Evolutionary conservation across 2,113 vertebrate genomes (phyloP).

Genomic region (Triplophysa dalaica): DNA sequence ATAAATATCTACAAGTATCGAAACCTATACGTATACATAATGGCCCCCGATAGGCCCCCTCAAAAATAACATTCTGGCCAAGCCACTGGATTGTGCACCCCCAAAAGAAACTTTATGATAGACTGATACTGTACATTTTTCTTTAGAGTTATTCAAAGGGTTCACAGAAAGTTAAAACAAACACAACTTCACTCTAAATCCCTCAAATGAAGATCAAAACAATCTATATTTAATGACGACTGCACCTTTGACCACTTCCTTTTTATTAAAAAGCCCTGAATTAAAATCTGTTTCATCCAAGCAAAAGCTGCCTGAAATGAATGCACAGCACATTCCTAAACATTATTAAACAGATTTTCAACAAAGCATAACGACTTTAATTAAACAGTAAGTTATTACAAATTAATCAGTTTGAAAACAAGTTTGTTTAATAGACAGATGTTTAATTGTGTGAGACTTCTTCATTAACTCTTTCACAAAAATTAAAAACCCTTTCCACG

Average conservation of each 20-base stretch:
- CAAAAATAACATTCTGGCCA: too few species aligned
- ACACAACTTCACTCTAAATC: too few species aligned
- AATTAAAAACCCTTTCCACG: neutral
- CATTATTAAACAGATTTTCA: slow-evolving; percentile 59
- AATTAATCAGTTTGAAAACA: slow-evolving; percentile 23
- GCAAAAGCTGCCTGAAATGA: slow-evolving; percentile 60
- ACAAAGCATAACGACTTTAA: slow-evolving; percentile 7
- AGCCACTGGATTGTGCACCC: too few species aligned
- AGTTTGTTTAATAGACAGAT: neutral
- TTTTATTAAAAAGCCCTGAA: slow-evolving; percentile 39
- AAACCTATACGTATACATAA: too few species aligned
- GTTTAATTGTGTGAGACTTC: neutral
- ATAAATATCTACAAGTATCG: too few species aligned
- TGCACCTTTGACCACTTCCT: neutral
- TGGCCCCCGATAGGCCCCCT: too few species aligned
- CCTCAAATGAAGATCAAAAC: neutral
- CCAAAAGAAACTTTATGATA: too few species aligned
- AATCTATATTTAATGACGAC: slow-evolving; percentile 24
- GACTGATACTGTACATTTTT: neutral
- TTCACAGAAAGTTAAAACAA: neutral
- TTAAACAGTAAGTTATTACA: slow-evolving; percentile 36
- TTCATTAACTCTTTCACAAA: neutral
- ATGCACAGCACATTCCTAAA: slow-evolving; percentile 61
- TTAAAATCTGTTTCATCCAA: slow-evolving; percentile 51
- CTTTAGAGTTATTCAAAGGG: neutral